phyloP scores from a whole-genome alignment of 30 jellyfish, hydroid and myxozoan genomes.

The Aurelia coerulea region DNA sequence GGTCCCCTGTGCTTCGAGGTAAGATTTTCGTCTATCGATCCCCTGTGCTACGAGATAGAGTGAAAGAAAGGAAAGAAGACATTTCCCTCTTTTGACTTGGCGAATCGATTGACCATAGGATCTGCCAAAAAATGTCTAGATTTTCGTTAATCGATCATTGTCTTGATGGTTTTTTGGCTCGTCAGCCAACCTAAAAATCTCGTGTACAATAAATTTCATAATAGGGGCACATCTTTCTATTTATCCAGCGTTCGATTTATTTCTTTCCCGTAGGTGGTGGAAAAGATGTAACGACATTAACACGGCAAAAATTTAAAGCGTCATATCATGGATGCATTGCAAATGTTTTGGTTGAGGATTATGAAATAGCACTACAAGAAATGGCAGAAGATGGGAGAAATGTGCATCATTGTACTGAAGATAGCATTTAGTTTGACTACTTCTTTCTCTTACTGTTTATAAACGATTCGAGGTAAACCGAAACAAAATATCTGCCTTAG shows the following conservation, averaged over 20 bases:
- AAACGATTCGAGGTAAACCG: too few relatives aligned
- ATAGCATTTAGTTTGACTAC: constrained; percentile 7
- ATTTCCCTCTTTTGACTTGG: too few relatives aligned
- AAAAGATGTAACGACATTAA: constrained; percentile 37
- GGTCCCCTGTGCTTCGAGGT: too few relatives aligned
- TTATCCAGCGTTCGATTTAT: neutral
- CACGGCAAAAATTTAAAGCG: constrained; percentile 43
- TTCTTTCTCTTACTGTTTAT: neutral
- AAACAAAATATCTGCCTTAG: too few relatives aligned
- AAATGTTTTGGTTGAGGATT: constrained; percentile 35
- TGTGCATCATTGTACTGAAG: constrained; percentile 53
- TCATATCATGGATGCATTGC: constrained; percentile 62
- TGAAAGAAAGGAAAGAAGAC: too few relatives aligned
- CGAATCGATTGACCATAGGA: too few relatives aligned
- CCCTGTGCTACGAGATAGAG: too few relatives aligned
- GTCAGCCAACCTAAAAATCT: neutral
- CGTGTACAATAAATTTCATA: neutral
- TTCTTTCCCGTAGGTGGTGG: constrained; percentile 40
- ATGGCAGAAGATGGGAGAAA: constrained; percentile 70
- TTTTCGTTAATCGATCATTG: too few relatives aligned
- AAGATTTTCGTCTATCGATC: too few relatives aligned
- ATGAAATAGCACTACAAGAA: constrained; percentile 17
- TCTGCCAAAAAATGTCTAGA: too few relatives aligned
- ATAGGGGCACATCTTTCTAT: neutral
- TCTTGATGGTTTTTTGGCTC: too few relatives aligned